Conservation (phyloP, 2,113 vertebrate genomes). For the Echinops telfairi region DNA sequence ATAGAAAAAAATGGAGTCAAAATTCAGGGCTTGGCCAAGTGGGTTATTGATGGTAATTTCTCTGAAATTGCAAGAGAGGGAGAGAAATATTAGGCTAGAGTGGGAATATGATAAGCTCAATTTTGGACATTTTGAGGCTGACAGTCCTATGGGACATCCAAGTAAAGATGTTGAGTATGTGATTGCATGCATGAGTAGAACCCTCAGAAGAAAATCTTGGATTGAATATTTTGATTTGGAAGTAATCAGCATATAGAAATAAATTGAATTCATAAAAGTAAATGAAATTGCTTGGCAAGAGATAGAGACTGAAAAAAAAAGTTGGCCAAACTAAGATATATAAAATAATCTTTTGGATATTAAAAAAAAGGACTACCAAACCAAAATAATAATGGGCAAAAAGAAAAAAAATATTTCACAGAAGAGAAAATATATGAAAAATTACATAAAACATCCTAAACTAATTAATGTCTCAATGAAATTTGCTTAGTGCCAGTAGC, state of each 20-base stretch:
- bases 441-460: slow-evolving; percentile 43
- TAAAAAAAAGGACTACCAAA: not conserved
- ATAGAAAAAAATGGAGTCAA: slow-evolving; percentile 10
- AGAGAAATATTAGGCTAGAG: not conserved
- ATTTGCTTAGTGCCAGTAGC: not conserved
- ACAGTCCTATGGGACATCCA: not conserved
- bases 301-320: not conserved
- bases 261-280: slow-evolving; percentile 14
- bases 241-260: slow-evolving; percentile 31
- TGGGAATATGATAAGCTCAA: slow-evolving; percentile 34
- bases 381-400: not conserved
- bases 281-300: slow-evolving; percentile 3
- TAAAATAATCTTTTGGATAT: slow-evolving; percentile 46
- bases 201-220: not conserved
- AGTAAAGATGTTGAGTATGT: not conserved
- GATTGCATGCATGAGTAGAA: not conserved
- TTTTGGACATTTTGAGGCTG: slow-evolving; percentile 11
- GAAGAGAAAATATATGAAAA: not conserved
- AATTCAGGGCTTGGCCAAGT: not conserved
- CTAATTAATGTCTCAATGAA: not conserved
- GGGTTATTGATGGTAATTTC: not conserved
- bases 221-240: slow-evolving; percentile 33
- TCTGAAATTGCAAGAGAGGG: not conserved
- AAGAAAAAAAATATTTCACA: slow-evolving; percentile 48
- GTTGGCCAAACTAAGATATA: not conserved